Percentiles rank a stretch among this genome's conserved stretches.
These are phyloP conservation scores for Leucoraja ocellata DNA, from an alignment of 2,797 vertebrate species.

Conservation along the genomic window DNA sequence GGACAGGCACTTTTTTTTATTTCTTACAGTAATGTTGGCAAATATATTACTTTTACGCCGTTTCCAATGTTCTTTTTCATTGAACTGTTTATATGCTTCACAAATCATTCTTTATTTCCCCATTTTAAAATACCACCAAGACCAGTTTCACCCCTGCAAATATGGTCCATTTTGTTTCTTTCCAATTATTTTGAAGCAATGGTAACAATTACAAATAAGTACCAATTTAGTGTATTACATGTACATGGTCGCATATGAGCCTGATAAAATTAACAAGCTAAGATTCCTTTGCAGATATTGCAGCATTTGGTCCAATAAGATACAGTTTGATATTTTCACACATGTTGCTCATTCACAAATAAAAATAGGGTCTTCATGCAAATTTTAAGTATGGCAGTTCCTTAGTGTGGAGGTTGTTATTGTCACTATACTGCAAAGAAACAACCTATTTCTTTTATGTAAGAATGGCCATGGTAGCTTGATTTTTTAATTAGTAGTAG, in stretches of 20 bases:
- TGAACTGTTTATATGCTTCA: background rate
- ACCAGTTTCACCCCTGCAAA: background rate
- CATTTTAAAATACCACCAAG: background rate
- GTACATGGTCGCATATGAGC: background rate
- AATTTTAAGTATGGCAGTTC: background rate
- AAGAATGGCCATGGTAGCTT: background rate
- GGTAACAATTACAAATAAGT: background rate
- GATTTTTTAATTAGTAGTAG: background rate
- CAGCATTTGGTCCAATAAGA: background rate
- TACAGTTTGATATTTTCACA: background rate
- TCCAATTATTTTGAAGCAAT: background rate
- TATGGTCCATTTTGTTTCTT: background rate
- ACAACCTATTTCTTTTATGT: background rate
- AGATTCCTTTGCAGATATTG: background rate
- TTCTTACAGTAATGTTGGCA: too few relatives aligned
- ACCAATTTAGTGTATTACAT: background rate
- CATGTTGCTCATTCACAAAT: background rate
- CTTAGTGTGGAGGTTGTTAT: background rate
- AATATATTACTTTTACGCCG: too few relatives aligned
- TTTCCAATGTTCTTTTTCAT: background rate
- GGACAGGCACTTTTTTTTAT: too few relatives aligned
- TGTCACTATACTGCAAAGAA: background rate
- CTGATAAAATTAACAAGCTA: background rate
- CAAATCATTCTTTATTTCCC: too few relatives aligned
- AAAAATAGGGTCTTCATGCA: background rate